phyloP scores from a whole-genome alignment of 2,797 vertebrate species.

The Rousettus madagascariensis region DNA sequence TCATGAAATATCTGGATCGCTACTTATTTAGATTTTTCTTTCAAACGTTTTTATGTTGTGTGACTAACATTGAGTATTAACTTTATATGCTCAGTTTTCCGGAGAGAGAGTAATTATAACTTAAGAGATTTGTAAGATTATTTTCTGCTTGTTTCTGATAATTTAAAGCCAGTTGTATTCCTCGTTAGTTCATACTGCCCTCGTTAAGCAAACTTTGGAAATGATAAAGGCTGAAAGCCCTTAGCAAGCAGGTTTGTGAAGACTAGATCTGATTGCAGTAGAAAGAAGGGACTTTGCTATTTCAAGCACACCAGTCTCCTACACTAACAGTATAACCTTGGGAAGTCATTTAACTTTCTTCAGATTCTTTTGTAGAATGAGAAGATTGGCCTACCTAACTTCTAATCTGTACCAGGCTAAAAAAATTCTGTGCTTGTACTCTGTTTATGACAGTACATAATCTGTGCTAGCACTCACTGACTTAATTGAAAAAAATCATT shows the following conservation, averaged over 20 bases:
- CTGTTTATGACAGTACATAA: neutral
- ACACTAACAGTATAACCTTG: neutral
- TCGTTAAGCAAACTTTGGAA: neutral
- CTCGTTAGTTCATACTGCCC: neutral
- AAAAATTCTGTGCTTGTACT: neutral
- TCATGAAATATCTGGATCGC: neutral
- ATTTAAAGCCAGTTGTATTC: neutral
- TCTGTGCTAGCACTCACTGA: neutral
- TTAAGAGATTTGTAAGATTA: neutral
- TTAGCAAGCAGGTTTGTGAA: neutral
- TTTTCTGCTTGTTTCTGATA: neutral
- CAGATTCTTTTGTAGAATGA: neutral
- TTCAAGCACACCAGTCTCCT: neutral
- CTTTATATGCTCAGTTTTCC: neutral
- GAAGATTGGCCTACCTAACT: neutral
- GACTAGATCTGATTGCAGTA: neutral
- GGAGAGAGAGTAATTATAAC: neutral
- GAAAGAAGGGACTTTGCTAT: neutral
- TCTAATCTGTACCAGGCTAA: neutral
- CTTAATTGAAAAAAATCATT: neutral
- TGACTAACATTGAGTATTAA: neutral
- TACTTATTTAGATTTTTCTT: constrained; percentile 47
- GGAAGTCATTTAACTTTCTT: neutral
- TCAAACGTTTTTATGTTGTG: neutral
- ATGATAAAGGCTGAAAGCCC: neutral